Evolutionary conservation across 2,113 vertebrate species (phyloP).

Genomic region (Cyanistes caeruleus): DNA sequence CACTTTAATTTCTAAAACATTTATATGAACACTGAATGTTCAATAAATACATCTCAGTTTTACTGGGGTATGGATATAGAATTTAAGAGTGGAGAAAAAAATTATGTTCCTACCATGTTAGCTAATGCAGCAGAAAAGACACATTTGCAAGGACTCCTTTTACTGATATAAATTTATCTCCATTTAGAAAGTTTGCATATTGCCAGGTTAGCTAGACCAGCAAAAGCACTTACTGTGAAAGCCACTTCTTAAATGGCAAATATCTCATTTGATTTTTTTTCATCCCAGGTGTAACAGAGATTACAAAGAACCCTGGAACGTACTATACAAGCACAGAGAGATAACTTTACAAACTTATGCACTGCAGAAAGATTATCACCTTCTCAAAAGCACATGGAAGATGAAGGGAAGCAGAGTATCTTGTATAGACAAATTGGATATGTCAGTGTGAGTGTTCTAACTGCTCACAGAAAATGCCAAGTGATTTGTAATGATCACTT

Average conservation of each 20-base stretch:
- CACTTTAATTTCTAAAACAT: neutral
- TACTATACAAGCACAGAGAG: neutral
- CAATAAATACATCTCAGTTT: neutral
- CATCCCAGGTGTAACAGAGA: neutral
- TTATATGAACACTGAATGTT: neutral
- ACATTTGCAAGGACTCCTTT: neutral
- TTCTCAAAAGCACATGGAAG: neutral
- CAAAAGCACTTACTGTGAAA: neutral
- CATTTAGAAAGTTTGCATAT: neutral
- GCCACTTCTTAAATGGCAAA: neutral
- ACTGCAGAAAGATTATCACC: neutral
- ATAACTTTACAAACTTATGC: neutral
- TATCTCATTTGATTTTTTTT: neutral
- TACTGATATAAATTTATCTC: neutral
- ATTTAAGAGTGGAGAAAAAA: neutral
- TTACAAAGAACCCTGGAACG: neutral
- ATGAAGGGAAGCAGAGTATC: neutral
- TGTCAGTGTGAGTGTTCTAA: neutral
- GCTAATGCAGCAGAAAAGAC: neutral
- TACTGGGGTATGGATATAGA: neutral
- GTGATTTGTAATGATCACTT: slow-evolving; percentile 39
- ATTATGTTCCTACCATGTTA: neutral
- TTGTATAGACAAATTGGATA: neutral
- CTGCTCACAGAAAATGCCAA: slow-evolving; percentile 23
- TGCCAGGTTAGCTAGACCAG: neutral